Evolutionary conservation across 2,888 invertebrate species (phyloP).

Genomic region (Cheiracanthium punctorium): DNA sequence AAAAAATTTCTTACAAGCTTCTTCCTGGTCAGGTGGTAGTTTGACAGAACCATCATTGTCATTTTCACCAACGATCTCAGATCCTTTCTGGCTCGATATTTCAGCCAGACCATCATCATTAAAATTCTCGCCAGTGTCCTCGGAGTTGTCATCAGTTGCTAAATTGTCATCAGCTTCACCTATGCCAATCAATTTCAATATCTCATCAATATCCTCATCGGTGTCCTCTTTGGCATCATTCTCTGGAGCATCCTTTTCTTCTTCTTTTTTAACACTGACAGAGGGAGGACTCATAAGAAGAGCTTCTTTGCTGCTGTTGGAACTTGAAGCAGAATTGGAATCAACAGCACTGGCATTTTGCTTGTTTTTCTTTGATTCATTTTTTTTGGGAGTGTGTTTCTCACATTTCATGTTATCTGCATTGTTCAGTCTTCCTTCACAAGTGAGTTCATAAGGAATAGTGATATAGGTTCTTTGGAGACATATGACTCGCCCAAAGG

Average conservation of each 20-base stretch:
- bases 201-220: neutral
- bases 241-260: neutral
- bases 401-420: neutral
- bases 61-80: too few relatives aligned
- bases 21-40: too few relatives aligned
- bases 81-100: too few relatives aligned
- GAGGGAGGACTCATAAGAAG: too few relatives aligned
- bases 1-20: neutral
- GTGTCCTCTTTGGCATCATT: neutral
- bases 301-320: neutral
- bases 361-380: neutral
- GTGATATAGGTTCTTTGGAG: neutral
- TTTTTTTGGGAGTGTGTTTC: neutral
- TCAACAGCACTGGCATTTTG: too few relatives aligned
- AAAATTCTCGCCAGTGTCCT: too few relatives aligned
- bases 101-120: too few relatives aligned
- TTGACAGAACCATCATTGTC: neutral
- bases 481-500: neutral
- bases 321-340: neutral
- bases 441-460: neutral
- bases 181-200: neutral
- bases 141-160: too few relatives aligned
- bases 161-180: too few relatives aligned
- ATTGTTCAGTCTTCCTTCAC: neutral
- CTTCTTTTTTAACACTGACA: neutral